Base-by-base conservation (phyloP, 2,888 invertebrate genomes). In the Parthenolecanium corni region DNA sequence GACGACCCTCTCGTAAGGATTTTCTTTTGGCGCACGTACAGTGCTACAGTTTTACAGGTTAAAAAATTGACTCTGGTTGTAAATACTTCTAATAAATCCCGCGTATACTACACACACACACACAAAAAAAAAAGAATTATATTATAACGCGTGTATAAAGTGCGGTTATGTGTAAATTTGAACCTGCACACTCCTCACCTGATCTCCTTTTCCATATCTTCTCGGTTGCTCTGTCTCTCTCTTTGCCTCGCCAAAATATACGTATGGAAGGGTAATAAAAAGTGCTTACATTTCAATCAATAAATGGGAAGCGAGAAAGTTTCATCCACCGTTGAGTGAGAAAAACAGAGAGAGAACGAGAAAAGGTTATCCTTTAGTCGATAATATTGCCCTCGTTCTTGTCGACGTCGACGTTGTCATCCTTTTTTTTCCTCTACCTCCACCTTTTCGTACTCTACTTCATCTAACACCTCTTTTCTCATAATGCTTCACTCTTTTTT, bases 211-310 rank as follows among this genome's bases (percentile, higher is more conserved):
- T 31, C 31, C 31, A 31, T 31, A 4, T 31, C 31, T 31, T 31
- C 31, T 31, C 31, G 31, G 4, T 31, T 9, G 9, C 31, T 9
- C 31, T 31, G 4, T 31, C 31, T 9, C 4, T 31, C 31, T n/a
- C n/a, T n/a, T n/a, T n/a, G 9, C 31, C 31, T 31, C 9, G 46
- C 9, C 14, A n/a, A 20, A 18, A 20, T 14, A 20, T 14, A 44
- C 9, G 20, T 46, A 31, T 25, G 36, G 57, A 57, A 46, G 47
- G 25, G 47, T 44, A 44, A 57, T 57, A 57, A 57, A 57, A 57
- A 57, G 46, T 57, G 57, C 57, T 44, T 57, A 57, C 57, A 57
- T 57, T 57, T 57, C 57, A 57, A 57, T 57, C 57, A 57, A 57
- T 57, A 57, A 57, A 57, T 31, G 46, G 46, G 57, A 57, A 57